Conservation (phyloP, 2,888 invertebrate genomes). For the Acanthosepion pharaonis region DNA sequence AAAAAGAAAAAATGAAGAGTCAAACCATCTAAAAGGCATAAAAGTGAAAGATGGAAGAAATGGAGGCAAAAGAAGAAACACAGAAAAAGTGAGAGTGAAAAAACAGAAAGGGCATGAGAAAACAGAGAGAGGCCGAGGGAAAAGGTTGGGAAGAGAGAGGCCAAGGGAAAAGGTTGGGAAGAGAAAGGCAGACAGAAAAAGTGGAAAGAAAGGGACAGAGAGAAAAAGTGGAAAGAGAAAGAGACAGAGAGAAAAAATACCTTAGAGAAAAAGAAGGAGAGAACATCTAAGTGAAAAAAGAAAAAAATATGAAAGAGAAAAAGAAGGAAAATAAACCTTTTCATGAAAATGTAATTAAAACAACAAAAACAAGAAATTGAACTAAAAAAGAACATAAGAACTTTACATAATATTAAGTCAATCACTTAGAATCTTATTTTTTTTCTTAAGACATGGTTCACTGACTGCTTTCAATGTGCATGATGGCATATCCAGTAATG, state of each 20-base stretch:
- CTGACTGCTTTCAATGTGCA: background rate
- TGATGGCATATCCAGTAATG: conserved; percentile 12
- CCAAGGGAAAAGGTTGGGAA: background rate
- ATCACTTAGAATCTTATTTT: background rate
- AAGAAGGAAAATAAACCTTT: background rate
- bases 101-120: background rate
- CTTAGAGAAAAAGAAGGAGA: background rate
- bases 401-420: background rate
- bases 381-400: background rate
- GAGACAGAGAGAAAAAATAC: background rate
- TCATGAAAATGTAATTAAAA: background rate
- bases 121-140: no score
- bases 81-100: background rate
- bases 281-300: background rate
- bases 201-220: background rate
- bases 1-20: no score
- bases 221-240: background rate
- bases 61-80: background rate
- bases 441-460: background rate
- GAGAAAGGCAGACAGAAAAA: background rate
- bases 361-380: background rate
- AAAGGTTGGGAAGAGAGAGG: background rate
- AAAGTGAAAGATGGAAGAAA: no score
- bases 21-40: no score
- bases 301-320: background rate